Evolutionary conservation across 2,113 vertebrate genomes (phyloP), one percentile per base, ranked within the genome.

Genomic region (Puntigrus tetrazona): DNA sequence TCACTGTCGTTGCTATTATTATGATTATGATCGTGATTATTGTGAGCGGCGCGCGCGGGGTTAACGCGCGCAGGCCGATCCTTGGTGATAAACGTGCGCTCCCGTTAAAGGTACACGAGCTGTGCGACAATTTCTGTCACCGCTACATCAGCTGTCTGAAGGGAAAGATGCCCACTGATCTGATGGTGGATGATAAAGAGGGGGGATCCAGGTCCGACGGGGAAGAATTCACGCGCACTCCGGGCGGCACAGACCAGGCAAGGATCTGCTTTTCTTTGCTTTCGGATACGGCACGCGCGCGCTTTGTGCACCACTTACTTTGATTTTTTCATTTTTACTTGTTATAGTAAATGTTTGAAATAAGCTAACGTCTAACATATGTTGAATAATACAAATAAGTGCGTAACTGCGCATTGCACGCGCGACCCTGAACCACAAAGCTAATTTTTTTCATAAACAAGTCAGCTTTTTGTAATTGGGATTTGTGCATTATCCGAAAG

Each of bases 121-220:
- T 98, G 81, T 98, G 97, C 90, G 97, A 98, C 94, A 98, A 98
- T 95, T 98, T 98, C 95, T 98, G 97, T 92, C 96, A 97, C 92
- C 97, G 97, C 88, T 98, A 98, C 94, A 98, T 98, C 95, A 97
- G 96, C 94, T 98, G 97, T 92, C 96, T 98, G 94, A 98, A 97
- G 92, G 97, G 97, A 83, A 98, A 98, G 91, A 98, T 98, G 97
- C 97, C 97, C 63, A 97, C 98, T 85, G 96, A 98, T 92, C 94
- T 98, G 95, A 96, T 98, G 78, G 96, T 97, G 88, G 97, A 98
- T 86, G 96, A 98, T 92, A 94, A 95, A 93, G 96, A 98, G 89
- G 97, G 96, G 86, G 95, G 95, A 84, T 96, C 95, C 90, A 97
- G 96, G 88, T 98, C 96, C 85, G 97, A 98, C 94, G 96, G 95